Evolutionary conservation across 2,113 vertebrate species (phyloP), one percentile per base, ranked within the genome.

Genomic region (Colius striatus): DNA sequence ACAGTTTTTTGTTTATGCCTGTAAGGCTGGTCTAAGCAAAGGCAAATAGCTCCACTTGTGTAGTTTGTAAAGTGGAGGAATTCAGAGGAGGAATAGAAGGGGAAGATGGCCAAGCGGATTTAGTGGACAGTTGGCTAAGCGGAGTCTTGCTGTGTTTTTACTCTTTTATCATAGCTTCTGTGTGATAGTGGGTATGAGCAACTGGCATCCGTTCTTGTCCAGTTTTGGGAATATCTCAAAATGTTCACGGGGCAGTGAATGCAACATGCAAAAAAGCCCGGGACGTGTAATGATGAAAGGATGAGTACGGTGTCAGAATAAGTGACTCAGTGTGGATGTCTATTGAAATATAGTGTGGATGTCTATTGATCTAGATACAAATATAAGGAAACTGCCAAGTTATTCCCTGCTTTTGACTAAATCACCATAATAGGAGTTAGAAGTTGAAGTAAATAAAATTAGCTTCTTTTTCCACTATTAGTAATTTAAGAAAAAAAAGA

Each of bases 181-280:
- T 0, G 1, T 29, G 45, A 23, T 55, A 36, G 29, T 62, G 38
- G 3, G 36, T 32, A 19, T 22, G 71, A 83, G 18, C 0, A 2
- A 13, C 32, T 32, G 29, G 17, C 16, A 8, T 60, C 26, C 4
- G 29, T 53, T 72, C 21, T 80, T 1, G 1, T 10, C 29, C 13
- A 26, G 14, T 63, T 7, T 8, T 65, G 53, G 57, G 57, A 68
- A 5, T 34, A 10, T 54, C 9, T 25, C 68, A 30, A 72, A 36
- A 5, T 38, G 26, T n/a, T 5, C 1, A 1, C 1, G 3, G 36
- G 27, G 5, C 25, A 2, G 2, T 48, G 16, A 81, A 29, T 0
- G 4, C 8, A n/a, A 30, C 7, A 2, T 16, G 50, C 15, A 43
- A 51, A 82, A 84, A 41, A 8, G 5, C 23, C 34, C 34, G 32